Conservation (phyloP, 2,888 invertebrate genomes). For the Rotaria sp. region DNA sequence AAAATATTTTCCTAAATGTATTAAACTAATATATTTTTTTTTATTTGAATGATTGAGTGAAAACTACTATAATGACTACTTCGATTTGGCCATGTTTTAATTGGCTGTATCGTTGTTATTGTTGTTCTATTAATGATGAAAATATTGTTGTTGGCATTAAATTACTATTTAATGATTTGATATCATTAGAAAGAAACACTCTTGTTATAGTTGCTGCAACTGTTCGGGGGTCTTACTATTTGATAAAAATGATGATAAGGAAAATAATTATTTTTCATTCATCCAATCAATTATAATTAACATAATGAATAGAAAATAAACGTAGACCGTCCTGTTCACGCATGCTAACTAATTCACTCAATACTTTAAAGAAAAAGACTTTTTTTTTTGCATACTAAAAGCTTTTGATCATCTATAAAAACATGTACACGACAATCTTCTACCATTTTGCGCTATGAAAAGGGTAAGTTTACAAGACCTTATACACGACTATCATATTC, state of each 20-base stretch:
- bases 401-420: constrained; percentile 26
- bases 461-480: neutral
- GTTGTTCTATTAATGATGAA: neutral
- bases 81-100: neutral
- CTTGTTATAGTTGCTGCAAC: neutral
- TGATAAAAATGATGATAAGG: constrained; percentile 60
- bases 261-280: constrained; percentile 83
- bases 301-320: constrained; percentile 42
- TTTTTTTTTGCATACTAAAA: neutral
- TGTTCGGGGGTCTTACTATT: neutral
- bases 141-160: neutral
- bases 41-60: constrained; percentile 71
- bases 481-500: neutral
- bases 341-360: neutral
- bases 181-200: neutral
- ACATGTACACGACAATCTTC: constrained; percentile 39
- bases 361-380: neutral
- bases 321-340: neutral
- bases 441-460: too few species aligned
- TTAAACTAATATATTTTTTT: constrained; percentile 95
- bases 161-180: neutral
- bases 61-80: neutral
- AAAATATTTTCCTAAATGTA: constrained; percentile 83
- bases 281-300: constrained; percentile 68
- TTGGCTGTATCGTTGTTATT: neutral